Evolutionary conservation across 2,888 invertebrate species (phyloP), one percentile per base, ranked within the genome.

Genomic region (Idaea straminata): DNA sequence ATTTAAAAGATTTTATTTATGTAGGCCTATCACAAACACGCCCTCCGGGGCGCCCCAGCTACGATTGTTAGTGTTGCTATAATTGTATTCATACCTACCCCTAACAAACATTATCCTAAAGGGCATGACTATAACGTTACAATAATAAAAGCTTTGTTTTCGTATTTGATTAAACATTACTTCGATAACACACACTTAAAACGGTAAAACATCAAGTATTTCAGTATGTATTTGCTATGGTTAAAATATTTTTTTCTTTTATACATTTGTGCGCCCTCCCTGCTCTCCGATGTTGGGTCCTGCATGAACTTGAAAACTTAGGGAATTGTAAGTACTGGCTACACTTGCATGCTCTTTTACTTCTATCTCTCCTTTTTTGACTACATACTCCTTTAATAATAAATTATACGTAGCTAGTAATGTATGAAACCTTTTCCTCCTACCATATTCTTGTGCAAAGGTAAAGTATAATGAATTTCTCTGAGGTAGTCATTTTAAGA

Each of bases 261-360:
- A 74, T 87, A 85, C 87, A 84, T 89, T 87, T 87, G 81, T 89
- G 88, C 91, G 83, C 83, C 80, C 86, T 78, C 74, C 76, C 83
- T 72, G 76, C 77, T 78, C 77, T 78, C 77, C 80, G 83, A 82
- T 74, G 82, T 86, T 75, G 92, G 91, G 91, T 77, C 89, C 91
- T 86, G 92, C 92, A 92, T 91, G 92, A 83, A 78, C 83, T 87
- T 89, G 83, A 77, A 87, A 83, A 83, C 87, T 83, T 91, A 92
- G 92, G 91, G 92, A 78, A 91, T 92, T 82, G 92, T 92, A 88
- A 92, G 92, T 92, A 92, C 83, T 80, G 80, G 47, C 77, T 75
- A 59, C 61, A 67, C 72, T 70, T 79, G 85, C 85, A 86, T 84
- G 86, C 65, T 68, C 34, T 67, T 63, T 62, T 71, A 69, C 63